Conservation (phyloP, 2,888 invertebrate genomes). For the Cyaniris semiargus region DNA sequence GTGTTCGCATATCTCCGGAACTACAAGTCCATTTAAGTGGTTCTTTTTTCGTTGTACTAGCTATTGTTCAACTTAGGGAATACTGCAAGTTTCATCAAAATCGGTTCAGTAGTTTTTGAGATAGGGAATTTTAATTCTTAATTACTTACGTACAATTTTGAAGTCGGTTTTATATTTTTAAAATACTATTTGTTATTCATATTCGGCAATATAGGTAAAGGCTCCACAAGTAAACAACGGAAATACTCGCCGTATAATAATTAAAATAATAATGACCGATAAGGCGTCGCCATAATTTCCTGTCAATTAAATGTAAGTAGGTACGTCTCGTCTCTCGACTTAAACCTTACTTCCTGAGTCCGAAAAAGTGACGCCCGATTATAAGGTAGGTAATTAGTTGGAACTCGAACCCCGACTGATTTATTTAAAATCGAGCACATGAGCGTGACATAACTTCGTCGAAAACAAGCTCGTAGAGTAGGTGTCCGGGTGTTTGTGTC, state of each 20-base stretch:
- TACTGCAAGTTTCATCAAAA: too few relatives aligned
- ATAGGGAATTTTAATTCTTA: too few relatives aligned
- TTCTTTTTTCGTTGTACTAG: too few relatives aligned
- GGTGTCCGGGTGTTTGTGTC: neutral
- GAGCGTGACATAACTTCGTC: neutral
- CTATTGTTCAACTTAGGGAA: too few relatives aligned
- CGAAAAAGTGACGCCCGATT: neutral
- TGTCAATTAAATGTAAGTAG: neutral
- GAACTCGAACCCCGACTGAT: neutral
- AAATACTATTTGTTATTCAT: too few relatives aligned
- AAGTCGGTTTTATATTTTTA: too few relatives aligned
- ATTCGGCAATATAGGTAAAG: too few relatives aligned
- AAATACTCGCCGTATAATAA: neutral
- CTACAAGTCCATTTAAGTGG: too few relatives aligned
- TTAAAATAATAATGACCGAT: neutral
- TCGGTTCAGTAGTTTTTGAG: too few relatives aligned
- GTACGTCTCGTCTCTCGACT: neutral
- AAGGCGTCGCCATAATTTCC: neutral
- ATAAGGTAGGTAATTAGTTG: neutral
- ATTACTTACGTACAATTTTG: too few relatives aligned
- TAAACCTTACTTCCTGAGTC: neutral
- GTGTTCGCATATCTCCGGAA: too few relatives aligned
- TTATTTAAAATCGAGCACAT: neutral
- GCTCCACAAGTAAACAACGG: neutral
- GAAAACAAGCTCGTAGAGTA: neutral